phyloP scores from a whole-genome alignment of 2,888 invertebrate genomes.

The Gortyna flavago region DNA sequence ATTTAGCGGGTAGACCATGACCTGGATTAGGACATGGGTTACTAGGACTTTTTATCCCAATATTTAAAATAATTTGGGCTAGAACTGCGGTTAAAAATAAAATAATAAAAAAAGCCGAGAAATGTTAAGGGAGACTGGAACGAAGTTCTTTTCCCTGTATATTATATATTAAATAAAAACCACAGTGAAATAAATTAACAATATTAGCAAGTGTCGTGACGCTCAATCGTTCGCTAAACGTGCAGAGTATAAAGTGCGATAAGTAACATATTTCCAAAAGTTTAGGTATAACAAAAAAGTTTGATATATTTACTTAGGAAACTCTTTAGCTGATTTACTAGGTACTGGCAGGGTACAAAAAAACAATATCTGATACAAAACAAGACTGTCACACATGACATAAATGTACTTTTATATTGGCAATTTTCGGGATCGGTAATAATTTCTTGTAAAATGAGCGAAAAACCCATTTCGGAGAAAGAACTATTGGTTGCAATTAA shows the following conservation, averaged over 20 bases:
- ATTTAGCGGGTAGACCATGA: no score
- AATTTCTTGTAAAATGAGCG: slow-evolving; percentile 71
- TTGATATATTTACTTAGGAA: not conserved
- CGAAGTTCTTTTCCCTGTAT: not conserved
- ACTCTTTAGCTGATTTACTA: not conserved
- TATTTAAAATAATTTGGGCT: not conserved
- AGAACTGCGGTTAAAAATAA: not conserved
- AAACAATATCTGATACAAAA: not conserved
- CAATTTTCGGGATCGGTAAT: slow-evolving; percentile 5
- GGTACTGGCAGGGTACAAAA: not conserved
- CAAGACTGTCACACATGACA: slow-evolving; percentile 7
- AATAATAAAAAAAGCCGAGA: not conserved
- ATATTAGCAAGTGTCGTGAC: not conserved
- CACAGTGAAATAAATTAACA: not conserved
- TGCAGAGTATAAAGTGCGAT: not conserved
- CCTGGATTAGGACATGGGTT: no score
- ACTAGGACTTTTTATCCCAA: no score
- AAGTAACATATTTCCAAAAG: not conserved
- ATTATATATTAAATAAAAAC: not conserved
- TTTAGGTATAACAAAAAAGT: not conserved
- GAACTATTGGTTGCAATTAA: slow-evolving; percentile 84
- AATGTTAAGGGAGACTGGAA: not conserved
- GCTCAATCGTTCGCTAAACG: not conserved
- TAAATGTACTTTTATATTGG: not conserved
- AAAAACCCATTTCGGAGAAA: slow-evolving; percentile 80